These are phyloP conservation scores for Corythaeola cristata DNA, from an alignment of 2,113 vertebrate genomes.

Conservation along the genomic window DNA sequence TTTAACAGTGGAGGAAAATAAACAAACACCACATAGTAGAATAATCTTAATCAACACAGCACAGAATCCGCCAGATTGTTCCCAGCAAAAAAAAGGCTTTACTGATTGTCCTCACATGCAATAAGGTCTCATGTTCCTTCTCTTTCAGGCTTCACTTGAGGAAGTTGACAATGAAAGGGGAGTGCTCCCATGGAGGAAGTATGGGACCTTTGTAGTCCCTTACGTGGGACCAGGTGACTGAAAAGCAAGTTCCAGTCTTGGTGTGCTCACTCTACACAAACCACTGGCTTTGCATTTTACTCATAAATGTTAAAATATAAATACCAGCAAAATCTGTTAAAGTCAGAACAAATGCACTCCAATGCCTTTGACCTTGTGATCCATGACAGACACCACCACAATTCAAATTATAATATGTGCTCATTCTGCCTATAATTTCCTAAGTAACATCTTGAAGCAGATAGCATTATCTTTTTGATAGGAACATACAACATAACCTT, in stretches of 20 bases:
- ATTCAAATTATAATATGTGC: neutral
- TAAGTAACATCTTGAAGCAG: neutral
- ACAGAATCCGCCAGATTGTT: neutral
- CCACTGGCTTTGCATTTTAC: neutral
- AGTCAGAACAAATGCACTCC: neutral
- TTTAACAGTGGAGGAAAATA: neutral
- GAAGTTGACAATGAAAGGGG: neutral
- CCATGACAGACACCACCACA: neutral
- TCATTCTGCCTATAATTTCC: neutral
- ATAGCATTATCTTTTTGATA: neutral
- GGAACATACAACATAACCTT: neutral
- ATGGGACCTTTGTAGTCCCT: neutral
- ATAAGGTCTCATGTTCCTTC: fast-evolving
- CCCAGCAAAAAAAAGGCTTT: neutral
- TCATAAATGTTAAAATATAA: conserved; percentile 1
- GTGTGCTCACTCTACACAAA: neutral
- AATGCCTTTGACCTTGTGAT: neutral
- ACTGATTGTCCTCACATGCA: neutral
- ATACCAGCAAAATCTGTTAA: neutral
- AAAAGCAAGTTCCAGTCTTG: neutral
- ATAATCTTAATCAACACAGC: neutral
- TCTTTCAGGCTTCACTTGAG: neutral
- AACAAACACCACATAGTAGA: neutral
- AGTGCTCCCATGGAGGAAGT: neutral
- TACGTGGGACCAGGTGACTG: neutral